Conservation (phyloP, 1,140 invertebrate species). For the Nixonia krombeini region DNA sequence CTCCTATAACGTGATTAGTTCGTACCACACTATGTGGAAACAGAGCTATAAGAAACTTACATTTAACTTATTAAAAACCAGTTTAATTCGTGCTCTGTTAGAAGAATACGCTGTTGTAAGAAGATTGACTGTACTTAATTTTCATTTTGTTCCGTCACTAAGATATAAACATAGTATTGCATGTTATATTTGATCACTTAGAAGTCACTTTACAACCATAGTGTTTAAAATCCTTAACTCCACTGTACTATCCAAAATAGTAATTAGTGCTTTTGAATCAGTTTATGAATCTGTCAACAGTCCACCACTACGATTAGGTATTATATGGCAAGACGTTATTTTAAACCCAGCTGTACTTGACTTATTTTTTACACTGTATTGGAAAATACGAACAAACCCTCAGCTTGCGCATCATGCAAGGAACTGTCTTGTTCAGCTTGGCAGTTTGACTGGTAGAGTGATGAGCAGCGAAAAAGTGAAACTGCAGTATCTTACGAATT, state of each 20-base stretch:
- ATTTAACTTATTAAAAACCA: no score
- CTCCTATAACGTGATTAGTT: no score
- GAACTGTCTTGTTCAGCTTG: slow-evolving; percentile 85
- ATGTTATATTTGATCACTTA: no score
- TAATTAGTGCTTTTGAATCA: slow-evolving; percentile 81
- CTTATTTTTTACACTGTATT: slow-evolving; percentile 88
- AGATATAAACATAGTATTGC: no score
- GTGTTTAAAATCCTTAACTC: no score
- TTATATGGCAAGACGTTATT: slow-evolving; percentile 83
- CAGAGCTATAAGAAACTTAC: no score
- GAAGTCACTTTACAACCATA: no score
- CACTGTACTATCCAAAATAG: slow-evolving; percentile 75
- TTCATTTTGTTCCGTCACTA: no score
- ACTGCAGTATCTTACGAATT: slow-evolving; percentile 80
- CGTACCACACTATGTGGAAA: no score
- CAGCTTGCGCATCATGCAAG: slow-evolving; percentile 83
- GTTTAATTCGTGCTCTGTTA: no score
- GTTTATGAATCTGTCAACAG: slow-evolving; percentile 79
- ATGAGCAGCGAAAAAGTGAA: slow-evolving; percentile 75
- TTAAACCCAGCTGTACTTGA: slow-evolving; percentile 80
- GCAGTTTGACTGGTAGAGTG: slow-evolving; percentile 80
- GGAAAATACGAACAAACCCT: slow-evolving; percentile 82
- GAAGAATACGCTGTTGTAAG: no score
- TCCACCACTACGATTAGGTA: slow-evolving; percentile 75
- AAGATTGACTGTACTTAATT: no score